Base-by-base conservation (phyloP, 2,113 vertebrate species). In the Caranx melampygus region DNA sequence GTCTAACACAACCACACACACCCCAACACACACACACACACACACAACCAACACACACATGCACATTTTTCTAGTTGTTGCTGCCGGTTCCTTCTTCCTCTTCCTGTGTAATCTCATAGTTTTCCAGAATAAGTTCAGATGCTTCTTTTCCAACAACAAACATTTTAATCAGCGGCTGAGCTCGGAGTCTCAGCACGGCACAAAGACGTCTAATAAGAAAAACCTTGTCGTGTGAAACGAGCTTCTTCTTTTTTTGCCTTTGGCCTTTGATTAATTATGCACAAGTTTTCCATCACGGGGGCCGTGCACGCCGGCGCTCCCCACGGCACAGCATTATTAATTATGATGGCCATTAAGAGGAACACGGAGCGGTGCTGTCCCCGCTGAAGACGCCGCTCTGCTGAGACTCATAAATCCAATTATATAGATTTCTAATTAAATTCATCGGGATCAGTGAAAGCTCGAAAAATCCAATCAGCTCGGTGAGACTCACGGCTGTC, bases 261-360 rank as follows among this genome's bases (percentile, higher is more conserved):
- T 67, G 55, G 71, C 75, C 72, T 75, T 72, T 84, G 82, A 89
- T 90, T 71, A 88, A 89, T 92, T 79, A 88, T 86, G 72, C 73
- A 81, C 54, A 62, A 65, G 75, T 74, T 40, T 78, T 88, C 57
- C 66, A 75, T 85, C 78, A 72, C 69, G 54, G 76, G n/a, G 15
- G 52, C 59, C 12, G 58, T 69, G 16, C 15, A 5, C 1, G 26
- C 26, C 26, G 51, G 59, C 66, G 1, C 40, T 61, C 66, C 62
- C 78, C 12, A 47, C 72, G 52, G 77, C 10, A 61, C 63, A 8
- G 55, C 37, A 0, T 71, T 76, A 79, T 91, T 85, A 67, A 88
- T 92, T 83, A 88, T 86, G 59, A 72, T 70, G 72, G 49, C 74
- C 76, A 81, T 87, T 78, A 75, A 58, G 42, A 74, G 70, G 59